These are phyloP conservation scores for Branchinecta lynchi DNA, from an alignment of 1,140 invertebrate species.

Conservation along the genomic window DNA sequence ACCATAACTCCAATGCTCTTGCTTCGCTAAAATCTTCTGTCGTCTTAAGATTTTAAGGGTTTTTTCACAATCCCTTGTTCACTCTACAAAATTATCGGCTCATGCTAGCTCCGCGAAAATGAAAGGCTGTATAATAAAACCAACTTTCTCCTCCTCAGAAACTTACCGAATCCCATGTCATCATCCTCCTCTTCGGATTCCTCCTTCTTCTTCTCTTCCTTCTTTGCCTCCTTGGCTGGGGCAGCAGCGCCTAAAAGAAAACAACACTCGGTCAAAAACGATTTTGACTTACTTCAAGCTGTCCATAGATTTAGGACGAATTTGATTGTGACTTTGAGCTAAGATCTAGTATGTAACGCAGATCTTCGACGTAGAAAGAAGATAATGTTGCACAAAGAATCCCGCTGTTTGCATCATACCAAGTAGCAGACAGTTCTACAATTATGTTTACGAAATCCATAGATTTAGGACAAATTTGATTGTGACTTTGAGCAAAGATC, in stretches of 20 bases:
- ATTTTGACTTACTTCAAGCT: no score
- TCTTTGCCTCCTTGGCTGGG: constrained; percentile 61
- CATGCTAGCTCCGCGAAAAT: no score
- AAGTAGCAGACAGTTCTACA: not conserved
- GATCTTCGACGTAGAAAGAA: constrained; percentile 19
- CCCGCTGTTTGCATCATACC: constrained; percentile 10
- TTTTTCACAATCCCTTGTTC: no score
- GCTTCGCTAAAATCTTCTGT: no score
- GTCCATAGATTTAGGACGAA: no score
- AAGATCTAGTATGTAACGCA: not conserved
- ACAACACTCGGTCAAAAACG: no score
- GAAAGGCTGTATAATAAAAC: no score
- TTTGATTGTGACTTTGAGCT: not conserved
- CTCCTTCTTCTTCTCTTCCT: constrained; percentile 52
- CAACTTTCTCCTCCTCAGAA: no score
- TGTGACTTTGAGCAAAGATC: not conserved
- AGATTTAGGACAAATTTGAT: not conserved
- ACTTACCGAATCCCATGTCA: constrained; percentile 84
- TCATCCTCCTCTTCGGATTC: constrained; percentile 72
- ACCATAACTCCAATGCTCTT: no score
- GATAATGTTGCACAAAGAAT: constrained; percentile 20
- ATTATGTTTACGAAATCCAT: not conserved
- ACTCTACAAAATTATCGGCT: no score
- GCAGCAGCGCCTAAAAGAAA: constrained; percentile 44
- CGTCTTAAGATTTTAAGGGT: no score